phyloP scores from a whole-genome alignment of 2,888 invertebrate species.

The Zygogramma bicolorata region DNA sequence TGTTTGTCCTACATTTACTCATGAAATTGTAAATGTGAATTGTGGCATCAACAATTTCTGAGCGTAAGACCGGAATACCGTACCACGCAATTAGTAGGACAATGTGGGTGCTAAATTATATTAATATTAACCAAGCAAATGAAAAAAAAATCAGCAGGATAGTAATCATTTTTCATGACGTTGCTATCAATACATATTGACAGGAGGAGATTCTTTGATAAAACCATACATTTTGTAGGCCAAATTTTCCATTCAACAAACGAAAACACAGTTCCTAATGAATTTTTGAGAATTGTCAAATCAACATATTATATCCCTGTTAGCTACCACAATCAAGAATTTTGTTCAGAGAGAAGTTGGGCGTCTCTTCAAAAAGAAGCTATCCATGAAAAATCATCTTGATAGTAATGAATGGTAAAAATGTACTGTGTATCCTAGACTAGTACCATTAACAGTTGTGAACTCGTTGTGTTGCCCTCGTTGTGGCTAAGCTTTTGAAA shows the following conservation, averaged over 20 bases:
- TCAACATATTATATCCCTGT: neutral
- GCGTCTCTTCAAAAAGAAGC: neutral
- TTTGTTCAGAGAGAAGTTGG: neutral
- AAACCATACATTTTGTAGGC: constrained; percentile 21
- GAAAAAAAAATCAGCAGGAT: constrained; percentile 22
- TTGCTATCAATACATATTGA: constrained; percentile 17
- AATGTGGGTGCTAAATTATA: constrained; percentile 25
- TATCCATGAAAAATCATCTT: neutral
- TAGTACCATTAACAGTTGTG: too few species aligned
- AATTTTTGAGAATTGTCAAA: neutral
- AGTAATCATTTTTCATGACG: constrained; percentile 23
- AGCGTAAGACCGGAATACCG: constrained; percentile 30
- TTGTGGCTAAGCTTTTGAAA: too few species aligned
- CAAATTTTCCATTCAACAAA: neutral
- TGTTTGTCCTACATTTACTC: constrained; percentile 28
- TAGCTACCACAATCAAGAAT: neutral
- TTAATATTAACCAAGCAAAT: constrained; percentile 18
- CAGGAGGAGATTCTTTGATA: constrained; percentile 8
- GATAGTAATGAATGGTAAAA: neutral
- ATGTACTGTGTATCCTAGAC: neutral
- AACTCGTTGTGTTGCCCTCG: too few species aligned
- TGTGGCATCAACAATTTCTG: constrained; percentile 25
- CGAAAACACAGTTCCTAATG: neutral
- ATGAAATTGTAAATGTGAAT: constrained; percentile 23
- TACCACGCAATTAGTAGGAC: constrained; percentile 28